phyloP scores from a whole-genome alignment of 2,888 invertebrate species.

The Dastarcus helophoroides region DNA sequence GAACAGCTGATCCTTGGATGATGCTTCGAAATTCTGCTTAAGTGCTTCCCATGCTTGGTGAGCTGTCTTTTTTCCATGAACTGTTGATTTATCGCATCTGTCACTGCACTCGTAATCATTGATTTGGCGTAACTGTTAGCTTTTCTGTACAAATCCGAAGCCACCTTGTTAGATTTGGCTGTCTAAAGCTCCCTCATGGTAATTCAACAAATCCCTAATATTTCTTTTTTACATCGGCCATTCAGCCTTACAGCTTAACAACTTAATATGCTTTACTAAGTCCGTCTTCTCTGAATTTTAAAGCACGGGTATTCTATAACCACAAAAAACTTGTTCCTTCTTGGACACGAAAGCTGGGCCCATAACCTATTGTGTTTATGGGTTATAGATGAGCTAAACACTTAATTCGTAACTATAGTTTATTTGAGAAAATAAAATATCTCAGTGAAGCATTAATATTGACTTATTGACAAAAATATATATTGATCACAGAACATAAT shows the following conservation, averaged over 20 bases:
- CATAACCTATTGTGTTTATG: too few species aligned
- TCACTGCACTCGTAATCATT: constrained; percentile 24
- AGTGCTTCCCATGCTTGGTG: constrained; percentile 24
- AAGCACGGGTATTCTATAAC: constrained; percentile 39
- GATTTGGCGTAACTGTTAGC: constrained; percentile 28
- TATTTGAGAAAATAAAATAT: too few species aligned
- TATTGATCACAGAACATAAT: too few species aligned
- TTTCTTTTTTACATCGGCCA: constrained; percentile 26
- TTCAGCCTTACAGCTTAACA: constrained; percentile 18
- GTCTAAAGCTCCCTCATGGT: constrained; percentile 21
- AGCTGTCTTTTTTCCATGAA: too few species aligned
- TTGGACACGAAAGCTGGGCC: too few species aligned
- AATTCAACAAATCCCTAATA: constrained; percentile 22
- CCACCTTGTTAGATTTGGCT: constrained; percentile 6
- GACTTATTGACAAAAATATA: too few species aligned
- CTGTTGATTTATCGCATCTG: constrained; percentile 16
- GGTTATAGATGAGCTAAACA: too few species aligned
- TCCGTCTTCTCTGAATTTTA: constrained; percentile 13
- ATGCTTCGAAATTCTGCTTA: constrained; percentile 22
- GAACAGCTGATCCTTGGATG: constrained; percentile 26
- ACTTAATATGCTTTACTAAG: constrained; percentile 19
- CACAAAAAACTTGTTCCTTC: too few species aligned
- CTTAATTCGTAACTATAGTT: too few species aligned
- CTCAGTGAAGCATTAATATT: too few species aligned
- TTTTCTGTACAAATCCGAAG: constrained; percentile 17